Evolutionary conservation across 2,888 invertebrate genomes (phyloP).

Genomic region (Euproctis similis): DNA sequence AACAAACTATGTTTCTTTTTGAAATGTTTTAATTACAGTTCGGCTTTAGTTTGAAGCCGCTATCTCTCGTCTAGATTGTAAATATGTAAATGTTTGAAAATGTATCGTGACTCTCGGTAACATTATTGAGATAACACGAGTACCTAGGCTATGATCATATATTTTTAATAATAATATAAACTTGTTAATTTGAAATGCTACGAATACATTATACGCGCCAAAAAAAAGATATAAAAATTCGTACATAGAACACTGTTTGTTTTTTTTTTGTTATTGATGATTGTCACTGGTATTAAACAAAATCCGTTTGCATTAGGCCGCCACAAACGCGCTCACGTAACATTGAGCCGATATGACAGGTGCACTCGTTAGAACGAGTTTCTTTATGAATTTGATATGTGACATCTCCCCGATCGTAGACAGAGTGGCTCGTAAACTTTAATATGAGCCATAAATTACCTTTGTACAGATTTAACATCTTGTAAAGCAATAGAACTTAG

Average conservation of each 20-base stretch:
- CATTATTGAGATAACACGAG: slow-evolving; percentile 31
- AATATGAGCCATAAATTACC: slow-evolving; percentile 62
- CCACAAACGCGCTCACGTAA: slow-evolving; percentile 34
- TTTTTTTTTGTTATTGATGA: too few species aligned
- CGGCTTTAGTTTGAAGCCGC: slow-evolving; percentile 40
- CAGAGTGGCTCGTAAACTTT: slow-evolving; percentile 58
- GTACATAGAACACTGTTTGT: too few species aligned
- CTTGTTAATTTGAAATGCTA: too few species aligned
- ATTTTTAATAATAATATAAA: slow-evolving; percentile 26
- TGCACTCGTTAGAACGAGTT: slow-evolving; percentile 51
- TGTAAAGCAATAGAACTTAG: slow-evolving; percentile 45
- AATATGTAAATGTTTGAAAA: slow-evolving; percentile 45
- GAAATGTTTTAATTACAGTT: slow-evolving; percentile 61
- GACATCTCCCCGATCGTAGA: slow-evolving; percentile 49
- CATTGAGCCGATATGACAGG: slow-evolving; percentile 57
- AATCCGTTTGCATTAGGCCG: slow-evolving; percentile 37
- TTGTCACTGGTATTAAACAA: too few species aligned
- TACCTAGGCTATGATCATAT: too few species aligned
- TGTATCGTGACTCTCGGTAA: slow-evolving; percentile 47
- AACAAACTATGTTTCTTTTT: slow-evolving; percentile 55
- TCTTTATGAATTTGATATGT: slow-evolving; percentile 55
- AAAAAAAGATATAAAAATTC: too few species aligned
- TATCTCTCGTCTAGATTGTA: slow-evolving; percentile 46
- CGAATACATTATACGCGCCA: too few species aligned
- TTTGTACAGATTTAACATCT: slow-evolving; percentile 48